Percentiles rank a stretch among this genome's conserved stretches.
Evolutionary conservation across 2,113 vertebrate genomes (phyloP).

Genomic region (Polypterus bichir): DNA sequence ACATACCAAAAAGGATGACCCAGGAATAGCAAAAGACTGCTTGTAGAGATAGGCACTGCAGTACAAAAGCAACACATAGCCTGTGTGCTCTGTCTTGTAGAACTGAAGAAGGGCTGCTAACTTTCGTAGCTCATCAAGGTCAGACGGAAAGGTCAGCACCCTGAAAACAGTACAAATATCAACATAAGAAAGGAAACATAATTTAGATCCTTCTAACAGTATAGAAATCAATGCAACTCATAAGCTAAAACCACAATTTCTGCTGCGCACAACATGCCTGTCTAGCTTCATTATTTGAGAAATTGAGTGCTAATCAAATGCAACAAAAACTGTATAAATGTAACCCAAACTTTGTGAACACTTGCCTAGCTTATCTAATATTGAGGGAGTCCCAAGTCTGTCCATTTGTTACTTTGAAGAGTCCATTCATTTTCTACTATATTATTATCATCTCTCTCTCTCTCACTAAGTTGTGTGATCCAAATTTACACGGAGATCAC

Average conservation of each 20-base stretch:
- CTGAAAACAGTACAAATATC: slow-evolving; percentile 31
- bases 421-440: not conserved
- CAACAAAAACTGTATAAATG: no score
- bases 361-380: no score
- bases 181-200: no score
- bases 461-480: not conserved
- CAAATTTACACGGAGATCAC: not conserved
- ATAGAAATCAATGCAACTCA: no score
- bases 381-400: no score
- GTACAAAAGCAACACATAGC: slow-evolving; percentile 78
- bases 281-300: no score
- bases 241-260: no score
- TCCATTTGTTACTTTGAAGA: not conserved
- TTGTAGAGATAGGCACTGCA: slow-evolving; percentile 93
- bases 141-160: slow-evolving; percentile 77
- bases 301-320: no score
- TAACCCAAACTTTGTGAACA: no score
- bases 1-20: slow-evolving; percentile 83
- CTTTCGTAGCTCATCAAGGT: slow-evolving; percentile 75
- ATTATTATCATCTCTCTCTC: slow-evolving; percentile 2
- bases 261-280: no score
- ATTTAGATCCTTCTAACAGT: no score
- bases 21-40: slow-evolving; percentile 91
- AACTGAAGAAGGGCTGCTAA: slow-evolving; percentile 68
- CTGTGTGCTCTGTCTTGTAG: slow-evolving; percentile 73